A percentile compares a stretch with the other conserved stretches of the same genome.
Evolutionary conservation across 2,113 vertebrate genomes (phyloP).

Genomic region (Pachycephala philippinensis): DNA sequence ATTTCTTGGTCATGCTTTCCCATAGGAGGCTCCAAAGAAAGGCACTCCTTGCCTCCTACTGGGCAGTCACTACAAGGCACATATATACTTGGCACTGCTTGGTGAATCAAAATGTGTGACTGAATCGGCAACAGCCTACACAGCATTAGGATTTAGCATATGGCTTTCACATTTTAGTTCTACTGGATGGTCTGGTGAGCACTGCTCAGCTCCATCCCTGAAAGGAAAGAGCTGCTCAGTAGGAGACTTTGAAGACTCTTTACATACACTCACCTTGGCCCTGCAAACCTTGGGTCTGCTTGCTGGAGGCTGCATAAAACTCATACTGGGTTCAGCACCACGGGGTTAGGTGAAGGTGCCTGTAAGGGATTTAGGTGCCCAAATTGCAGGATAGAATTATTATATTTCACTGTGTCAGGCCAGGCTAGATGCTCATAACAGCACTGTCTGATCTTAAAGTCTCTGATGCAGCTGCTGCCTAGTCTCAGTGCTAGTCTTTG

Average conservation of each 20-base stretch:
- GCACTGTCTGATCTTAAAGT: not conserved
- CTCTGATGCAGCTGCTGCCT: not conserved
- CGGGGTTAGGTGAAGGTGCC: rapidly evolving
- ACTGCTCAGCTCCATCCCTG: not conserved
- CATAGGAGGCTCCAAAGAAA: not conserved
- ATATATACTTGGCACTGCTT: not conserved
- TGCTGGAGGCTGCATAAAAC: not conserved
- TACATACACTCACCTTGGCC: not conserved
- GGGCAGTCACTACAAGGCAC: not conserved
- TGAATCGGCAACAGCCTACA: not conserved
- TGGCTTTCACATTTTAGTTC: not conserved
- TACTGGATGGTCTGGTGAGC: not conserved
- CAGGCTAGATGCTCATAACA: not conserved
- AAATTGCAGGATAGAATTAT: not conserved
- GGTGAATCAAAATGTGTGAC: not conserved
- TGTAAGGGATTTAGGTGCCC: not conserved
- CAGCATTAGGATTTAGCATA: not conserved
- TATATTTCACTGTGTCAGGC: not conserved
- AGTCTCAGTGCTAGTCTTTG: not conserved
- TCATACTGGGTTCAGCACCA: not conserved
- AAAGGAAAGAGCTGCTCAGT: not conserved
- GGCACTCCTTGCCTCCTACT: not conserved
- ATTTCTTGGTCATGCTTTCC: not conserved
- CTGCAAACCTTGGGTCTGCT: not conserved
- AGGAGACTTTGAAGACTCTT: not conserved